These are phyloP conservation scores for Dipodomys stephensi DNA, from an alignment of 2,113 vertebrate genomes.

Conservation along the genomic window DNA sequence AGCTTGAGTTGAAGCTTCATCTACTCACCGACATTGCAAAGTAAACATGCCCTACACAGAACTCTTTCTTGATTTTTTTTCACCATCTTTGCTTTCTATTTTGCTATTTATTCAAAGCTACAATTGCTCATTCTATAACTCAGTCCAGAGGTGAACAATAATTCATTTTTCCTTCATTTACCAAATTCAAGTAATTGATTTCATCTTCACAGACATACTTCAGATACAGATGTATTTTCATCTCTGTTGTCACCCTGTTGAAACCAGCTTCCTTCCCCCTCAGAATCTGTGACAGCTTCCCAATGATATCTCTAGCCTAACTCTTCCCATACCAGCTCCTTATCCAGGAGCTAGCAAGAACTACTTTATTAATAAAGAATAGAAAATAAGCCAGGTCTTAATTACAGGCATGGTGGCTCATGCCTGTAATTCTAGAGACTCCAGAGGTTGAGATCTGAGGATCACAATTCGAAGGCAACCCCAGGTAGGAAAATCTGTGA, in stretches of 20 bases:
- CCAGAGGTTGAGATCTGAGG: too few relatives aligned
- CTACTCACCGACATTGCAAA: not conserved
- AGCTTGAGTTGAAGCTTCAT: not conserved
- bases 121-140: not conserved
- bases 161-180: not conserved
- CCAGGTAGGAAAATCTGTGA: too few relatives aligned
- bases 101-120: not conserved
- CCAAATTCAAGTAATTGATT: not conserved
- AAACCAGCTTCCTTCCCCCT: not conserved
- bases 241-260: not conserved
- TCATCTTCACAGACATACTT: not conserved
- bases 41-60: not conserved
- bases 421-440: too few relatives aligned
- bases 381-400: not conserved
- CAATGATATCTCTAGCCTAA: not conserved
- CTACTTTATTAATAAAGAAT: slow-evolving; percentile 28
- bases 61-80: not conserved
- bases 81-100: not conserved
- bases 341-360: not conserved
- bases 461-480: too few relatives aligned
- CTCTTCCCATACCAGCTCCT: not conserved
- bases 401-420: not conserved
- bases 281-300: not conserved
- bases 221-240: not conserved
- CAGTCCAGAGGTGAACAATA: not conserved